Base-by-base conservation (phyloP, 2,113 vertebrate genomes). In the Nesoenas mayeri region DNA sequence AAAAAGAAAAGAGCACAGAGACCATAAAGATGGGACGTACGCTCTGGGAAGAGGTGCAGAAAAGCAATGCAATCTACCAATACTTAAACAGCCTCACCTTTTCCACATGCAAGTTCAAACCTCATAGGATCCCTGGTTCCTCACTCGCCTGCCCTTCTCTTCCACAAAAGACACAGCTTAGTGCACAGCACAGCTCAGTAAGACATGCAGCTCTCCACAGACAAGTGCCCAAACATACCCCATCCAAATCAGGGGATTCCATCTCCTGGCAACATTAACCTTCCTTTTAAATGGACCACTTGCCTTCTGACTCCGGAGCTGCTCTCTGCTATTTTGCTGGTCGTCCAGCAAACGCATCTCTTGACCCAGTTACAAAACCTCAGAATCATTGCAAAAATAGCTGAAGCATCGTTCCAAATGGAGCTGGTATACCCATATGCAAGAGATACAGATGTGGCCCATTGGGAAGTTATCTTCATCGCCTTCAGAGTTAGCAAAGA, bases 1-100 rank as follows among this genome's bases (percentile, higher is more conserved):
- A 65, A 74, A 79, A 26, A 77, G 82, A 97, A 25, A 40, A 15
- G 12, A 69, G 66, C 31, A 78, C 8, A 1, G 48, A 22, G 54
- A 65, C 70, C 73, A 3, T 10, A 48, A 53, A 10, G 16, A 32
- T 1, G 1, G 51, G 51, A 21, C 65, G n/a, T 1, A 15, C 0
- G 1, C 16, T 20, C 24, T 48, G 51, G n/a, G 50, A 61, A 58
- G 19, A 92, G 31, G 5, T 22, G 53, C 25, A 72, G 74, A 22
- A 62, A 56, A 54, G 42, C 40, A 81, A 34, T 29, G 60, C 12
- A 3, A 4, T 12, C 32, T n/a, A 19, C 50, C 34, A 42, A 42
- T 0, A 2, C 62, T 77, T 77, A 44, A 64, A 50, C 34, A 71
- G 51, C 61, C 25, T 74, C 71, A 57, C 12, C 42, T 51, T 56